Evolutionary conservation across 2,113 vertebrate genomes (phyloP).

Genomic region (Toxotes jaculatrix): DNA sequence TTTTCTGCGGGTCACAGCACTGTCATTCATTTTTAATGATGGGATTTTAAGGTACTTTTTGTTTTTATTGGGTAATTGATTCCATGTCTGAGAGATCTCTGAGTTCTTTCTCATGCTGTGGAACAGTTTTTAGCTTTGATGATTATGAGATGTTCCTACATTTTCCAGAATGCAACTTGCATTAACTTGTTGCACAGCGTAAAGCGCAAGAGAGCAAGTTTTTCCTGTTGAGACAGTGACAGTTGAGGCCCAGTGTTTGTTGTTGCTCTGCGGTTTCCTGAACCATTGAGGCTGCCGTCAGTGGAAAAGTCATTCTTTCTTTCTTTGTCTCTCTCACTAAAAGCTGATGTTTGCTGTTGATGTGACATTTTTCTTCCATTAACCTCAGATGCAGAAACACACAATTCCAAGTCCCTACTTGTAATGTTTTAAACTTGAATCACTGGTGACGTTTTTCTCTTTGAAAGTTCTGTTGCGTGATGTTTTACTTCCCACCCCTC

Average conservation of each 20-base stretch:
- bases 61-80: not conserved
- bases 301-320: not conserved
- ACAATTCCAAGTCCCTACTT: not conserved
- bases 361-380: not conserved
- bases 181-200: conserved; percentile 38
- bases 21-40: not conserved
- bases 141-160: not conserved
- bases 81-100: not conserved
- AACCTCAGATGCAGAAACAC: not conserved
- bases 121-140: not conserved
- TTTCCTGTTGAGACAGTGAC: conserved; percentile 61
- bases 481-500: not conserved
- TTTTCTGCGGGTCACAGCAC: not conserved
- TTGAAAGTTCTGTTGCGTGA: not conserved
- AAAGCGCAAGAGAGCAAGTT: conserved; percentile 38
- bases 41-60: not conserved
- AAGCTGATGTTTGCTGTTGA: not conserved
- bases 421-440: not conserved
- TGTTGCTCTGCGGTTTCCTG: conserved; percentile 6
- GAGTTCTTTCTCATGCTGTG: not conserved
- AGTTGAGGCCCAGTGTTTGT: conserved; percentile 12
- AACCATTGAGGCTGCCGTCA: not conserved
- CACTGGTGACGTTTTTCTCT: not conserved
- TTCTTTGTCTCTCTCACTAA: not conserved
- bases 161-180: conserved; percentile 19